Conservation (phyloP, 2,797 vertebrate species). For the Danio jaintianensis region DNA sequence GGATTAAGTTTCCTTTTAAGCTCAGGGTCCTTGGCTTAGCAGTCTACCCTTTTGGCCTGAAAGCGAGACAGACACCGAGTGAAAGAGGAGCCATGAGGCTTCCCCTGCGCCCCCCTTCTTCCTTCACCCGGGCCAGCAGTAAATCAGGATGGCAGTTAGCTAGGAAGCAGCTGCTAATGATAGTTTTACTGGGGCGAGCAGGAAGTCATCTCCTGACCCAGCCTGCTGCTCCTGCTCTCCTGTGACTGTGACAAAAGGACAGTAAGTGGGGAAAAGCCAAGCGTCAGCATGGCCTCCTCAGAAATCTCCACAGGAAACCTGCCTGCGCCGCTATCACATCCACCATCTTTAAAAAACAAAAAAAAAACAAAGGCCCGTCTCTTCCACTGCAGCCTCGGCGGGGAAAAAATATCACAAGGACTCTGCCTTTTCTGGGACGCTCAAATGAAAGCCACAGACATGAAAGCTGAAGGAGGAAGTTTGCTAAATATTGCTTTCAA, state of each 20-base stretch:
- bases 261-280: conserved; percentile 75
- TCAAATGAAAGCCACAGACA: conserved; percentile 36
- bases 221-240: conserved; percentile 91
- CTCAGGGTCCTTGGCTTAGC: conserved; percentile 52
- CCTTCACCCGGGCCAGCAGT: conserved; percentile 66
- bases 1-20: conserved; percentile 56
- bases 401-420: conserved; percentile 61
- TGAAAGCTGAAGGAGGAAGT: conserved; percentile 39
- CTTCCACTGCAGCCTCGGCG: conserved; percentile 57
- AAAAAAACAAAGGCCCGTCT: conserved; percentile 36
- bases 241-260: conserved; percentile 81
- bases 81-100: conserved; percentile 79
- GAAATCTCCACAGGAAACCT: conserved; percentile 72
- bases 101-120: conserved; percentile 52
- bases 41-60: conserved; percentile 57
- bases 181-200: conserved; percentile 81
- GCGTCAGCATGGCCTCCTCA: conserved; percentile 67
- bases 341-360: conserved; percentile 61
- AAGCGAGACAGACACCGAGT: conserved; percentile 74
- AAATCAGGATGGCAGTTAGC: conserved; percentile 94
- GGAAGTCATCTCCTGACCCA: conserved; percentile 96
- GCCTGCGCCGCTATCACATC: conserved; percentile 57
- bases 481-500: conserved; percentile 14
- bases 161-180: conserved; percentile 94
- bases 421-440: conserved; percentile 46